Conservation (phyloP, 1,140 invertebrate species). For the Aphelenchoides besseyi region DNA sequence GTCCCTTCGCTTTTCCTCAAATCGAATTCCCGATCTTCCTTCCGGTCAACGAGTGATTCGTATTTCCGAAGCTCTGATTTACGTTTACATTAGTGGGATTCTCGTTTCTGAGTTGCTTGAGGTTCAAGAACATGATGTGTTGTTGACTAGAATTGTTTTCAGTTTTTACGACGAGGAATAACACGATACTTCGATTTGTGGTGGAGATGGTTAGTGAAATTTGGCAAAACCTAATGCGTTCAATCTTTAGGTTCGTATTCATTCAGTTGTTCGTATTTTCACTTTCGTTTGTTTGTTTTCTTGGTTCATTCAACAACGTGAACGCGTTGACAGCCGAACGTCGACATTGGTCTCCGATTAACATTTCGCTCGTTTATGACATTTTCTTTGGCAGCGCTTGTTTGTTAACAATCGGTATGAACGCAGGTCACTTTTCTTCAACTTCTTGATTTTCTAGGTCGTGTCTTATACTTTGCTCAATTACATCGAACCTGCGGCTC, state of each 20-base stretch:
- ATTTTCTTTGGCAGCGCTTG: constrained; percentile 36
- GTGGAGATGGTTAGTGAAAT: constrained; percentile 40
- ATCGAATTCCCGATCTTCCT: constrained; percentile 13
- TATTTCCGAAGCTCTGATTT: constrained; percentile 32
- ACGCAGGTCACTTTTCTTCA: too few relatives aligned
- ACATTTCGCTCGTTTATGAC: constrained; percentile 35
- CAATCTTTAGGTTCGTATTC: constrained; percentile 21
- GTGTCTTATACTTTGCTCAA: constrained; percentile 43
- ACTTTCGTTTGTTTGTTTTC: constrained; percentile 12
- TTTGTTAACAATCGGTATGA: constrained; percentile 37
- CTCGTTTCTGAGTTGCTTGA: constrained; percentile 25
- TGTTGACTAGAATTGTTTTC: too few relatives aligned
- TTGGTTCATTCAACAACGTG: constrained; percentile 23
- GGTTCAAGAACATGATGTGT: not conserved
- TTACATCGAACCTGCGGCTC: constrained; percentile 42
- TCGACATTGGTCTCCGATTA: constrained; percentile 13
- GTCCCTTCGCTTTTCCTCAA: constrained; percentile 11
- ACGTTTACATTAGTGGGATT: constrained; percentile 35
- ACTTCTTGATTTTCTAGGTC: too few relatives aligned
- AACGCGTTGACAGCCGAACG: constrained; percentile 23
- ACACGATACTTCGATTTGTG: constrained; percentile 36
- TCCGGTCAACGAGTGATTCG: not conserved
- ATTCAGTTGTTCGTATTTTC: constrained; percentile 27
- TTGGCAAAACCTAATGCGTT: not conserved
- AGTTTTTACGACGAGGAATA: constrained; percentile 29